Evolutionary conservation across 1,140 invertebrate species (phyloP), one percentile per base, ranked within the genome.

Genomic region (Hydropsyche tenuis): DNA sequence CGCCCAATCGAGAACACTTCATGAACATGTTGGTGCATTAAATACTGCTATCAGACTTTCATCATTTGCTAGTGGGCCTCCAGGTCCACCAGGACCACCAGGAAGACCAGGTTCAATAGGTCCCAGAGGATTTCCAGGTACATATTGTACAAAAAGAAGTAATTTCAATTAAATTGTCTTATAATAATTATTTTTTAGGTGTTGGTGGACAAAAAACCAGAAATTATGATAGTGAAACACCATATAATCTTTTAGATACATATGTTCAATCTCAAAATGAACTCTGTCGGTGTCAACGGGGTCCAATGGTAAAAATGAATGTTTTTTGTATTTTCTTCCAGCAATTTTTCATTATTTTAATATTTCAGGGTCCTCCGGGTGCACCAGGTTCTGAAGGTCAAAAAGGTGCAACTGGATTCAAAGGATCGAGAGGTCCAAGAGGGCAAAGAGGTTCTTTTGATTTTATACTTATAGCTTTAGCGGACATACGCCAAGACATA

Each of bases 401-500:
- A 1, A 88, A 88, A 80, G 89, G 89, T 1, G 84, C 86, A 27
- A 80, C 78, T 42, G 89, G 89, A 1, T 81, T 86, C 0, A 79
- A 83, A 46, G 89, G 89, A 0, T 82, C 84, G 0, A 79, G 85
- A 27, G 89, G 89, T 0, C 80, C 84, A 9, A 86, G 88, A 73
- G 89, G 89, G 0, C 86, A 88, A 7, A 83, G 85, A 73, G 88
- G 87, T 1, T 88, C 87, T 12, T 82, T 90, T 48, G 89, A 91
- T 77, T 86, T 90, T 53, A 81, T 90, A 74, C 80, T 90, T 42
- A 81, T 90, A 1, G 79, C 90, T 68, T 77, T 91, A 27, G 89
- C 89, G 2, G 89, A 90, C 78, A 79, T 91, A 0, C 81, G 87
- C 69, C 87, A 89, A 77, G 89, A 90, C 78, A 87, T 91, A 73